These are phyloP conservation scores for Andricus quercusramuli DNA, from an alignment of 2,888 invertebrate genomes.

Conservation along the genomic window DNA sequence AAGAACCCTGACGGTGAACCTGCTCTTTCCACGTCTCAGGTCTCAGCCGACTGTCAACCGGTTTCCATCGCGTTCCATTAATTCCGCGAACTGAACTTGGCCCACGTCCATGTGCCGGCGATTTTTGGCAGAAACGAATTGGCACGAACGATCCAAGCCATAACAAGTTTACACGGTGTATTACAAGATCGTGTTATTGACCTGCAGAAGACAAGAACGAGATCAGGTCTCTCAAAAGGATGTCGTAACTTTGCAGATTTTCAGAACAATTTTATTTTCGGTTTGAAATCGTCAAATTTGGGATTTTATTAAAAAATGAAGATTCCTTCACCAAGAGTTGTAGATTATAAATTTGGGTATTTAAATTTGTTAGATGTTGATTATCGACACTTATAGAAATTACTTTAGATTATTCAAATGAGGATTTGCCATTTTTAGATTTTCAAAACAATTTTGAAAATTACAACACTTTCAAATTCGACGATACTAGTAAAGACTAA, in stretches of 20 bases:
- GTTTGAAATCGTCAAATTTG: neutral
- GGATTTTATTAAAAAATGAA: neutral
- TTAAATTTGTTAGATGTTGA: neutral
- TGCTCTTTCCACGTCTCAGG: constrained; percentile 33
- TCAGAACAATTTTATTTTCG: constrained; percentile 3
- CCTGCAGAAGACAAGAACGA: constrained; percentile 25
- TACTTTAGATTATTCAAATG: neutral
- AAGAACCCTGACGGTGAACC: constrained; percentile 33
- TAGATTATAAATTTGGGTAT: neutral
- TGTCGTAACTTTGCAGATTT: constrained; percentile 34
- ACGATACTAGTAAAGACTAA: too few relatives aligned
- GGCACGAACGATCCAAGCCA: constrained; percentile 35
- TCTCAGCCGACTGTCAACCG: constrained; percentile 55
- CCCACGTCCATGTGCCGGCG: constrained; percentile 27
- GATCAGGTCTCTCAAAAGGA: constrained; percentile 14
- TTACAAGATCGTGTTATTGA: constrained; percentile 40
- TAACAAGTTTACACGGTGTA: constrained; percentile 40
- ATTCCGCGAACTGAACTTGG: constrained; percentile 55
- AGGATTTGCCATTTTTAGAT: too few relatives aligned
- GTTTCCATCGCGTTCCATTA: constrained; percentile 60
- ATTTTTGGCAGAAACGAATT: constrained; percentile 41
- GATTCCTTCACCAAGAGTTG: neutral
- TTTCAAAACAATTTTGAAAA: too few relatives aligned
- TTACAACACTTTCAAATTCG: too few relatives aligned
- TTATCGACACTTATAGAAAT: neutral